Base-by-base conservation (phyloP, 2,113 vertebrate genomes). In the Barbus barbus region DNA sequence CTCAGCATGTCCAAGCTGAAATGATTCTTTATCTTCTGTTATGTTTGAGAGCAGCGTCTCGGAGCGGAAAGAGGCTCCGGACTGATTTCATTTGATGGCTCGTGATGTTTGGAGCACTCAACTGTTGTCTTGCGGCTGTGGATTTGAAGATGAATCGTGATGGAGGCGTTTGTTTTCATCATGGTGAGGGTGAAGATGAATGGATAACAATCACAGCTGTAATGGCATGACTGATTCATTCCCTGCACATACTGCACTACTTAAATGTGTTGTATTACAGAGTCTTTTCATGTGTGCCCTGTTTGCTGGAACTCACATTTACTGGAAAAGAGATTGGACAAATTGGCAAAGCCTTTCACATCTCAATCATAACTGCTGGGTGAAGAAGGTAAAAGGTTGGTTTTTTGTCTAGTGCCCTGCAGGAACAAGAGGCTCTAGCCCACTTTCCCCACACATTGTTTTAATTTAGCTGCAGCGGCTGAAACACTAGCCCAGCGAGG, bases 141-240 rank as follows among this genome's bases (percentile, higher is more conserved):
- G 53, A 38, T 60, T 67, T 71, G 16, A 63, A 61, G 84, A 56
- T 84, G 61, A 83, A 82, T 75, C 58, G 76, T 73, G 89, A 90
- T 89, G 81, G 81, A 91, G 87, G 85, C 78, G 72, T 87, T 90
- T 86, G 82, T 88, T 90, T 89, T 82, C 82, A 88, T 86, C 78
- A 7, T 16, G 41, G 14, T 67, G 65, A 41, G 63, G 41, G 4
- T 5, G 33, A 80, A 53, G 63, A 83, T 44, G 58, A 36, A 74
- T 58, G 41, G 60, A 84, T 80, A 71, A 28, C 60, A 84, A 46
- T 51, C 36, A 46, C 44, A 51, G 38, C 53, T 48, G 18, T 75
- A 28, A 46, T 83, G 65, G 77, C 78, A 24, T 80, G 80, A 83
- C 58, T 73, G 80, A 69, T 53, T 53, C 67, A 26, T 74, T 83